phyloP scores from a whole-genome alignment of 2,888 invertebrate genomes.

The Didymodactylos carnosus region DNA sequence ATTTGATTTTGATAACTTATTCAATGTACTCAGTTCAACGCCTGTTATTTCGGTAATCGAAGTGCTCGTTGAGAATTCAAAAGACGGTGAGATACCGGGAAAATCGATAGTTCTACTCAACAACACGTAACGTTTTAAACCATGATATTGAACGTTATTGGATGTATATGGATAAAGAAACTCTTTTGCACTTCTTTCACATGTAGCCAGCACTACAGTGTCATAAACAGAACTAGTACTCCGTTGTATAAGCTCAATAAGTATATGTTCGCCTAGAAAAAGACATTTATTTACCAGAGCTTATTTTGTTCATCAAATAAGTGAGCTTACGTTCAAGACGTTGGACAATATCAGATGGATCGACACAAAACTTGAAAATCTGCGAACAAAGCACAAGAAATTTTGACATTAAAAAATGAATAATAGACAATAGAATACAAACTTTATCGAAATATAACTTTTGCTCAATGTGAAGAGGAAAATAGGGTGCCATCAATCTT shows the following conservation, averaged over 20 bases:
- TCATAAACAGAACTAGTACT: conserved; percentile 18
- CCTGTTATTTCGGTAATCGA: neutral
- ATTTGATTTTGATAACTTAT: too few species aligned
- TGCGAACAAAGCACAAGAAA: too few species aligned
- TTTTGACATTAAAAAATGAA: too few species aligned
- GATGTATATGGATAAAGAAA: conserved; percentile 30
- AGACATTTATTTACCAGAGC: neutral
- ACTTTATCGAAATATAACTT: neutral
- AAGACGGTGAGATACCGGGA: conserved; percentile 19
- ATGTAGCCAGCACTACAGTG: conserved; percentile 24
- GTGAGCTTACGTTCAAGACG: neutral
- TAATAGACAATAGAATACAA: too few species aligned
- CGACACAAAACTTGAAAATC: neutral
- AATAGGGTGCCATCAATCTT: neutral
- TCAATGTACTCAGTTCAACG: neutral
- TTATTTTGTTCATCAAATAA: neutral
- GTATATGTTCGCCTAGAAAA: conserved; percentile 24
- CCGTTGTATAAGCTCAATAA: conserved; percentile 26
- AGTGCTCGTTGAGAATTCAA: neutral
- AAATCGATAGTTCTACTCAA: conserved; percentile 27
- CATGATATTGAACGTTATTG: conserved; percentile 20
- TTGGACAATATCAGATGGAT: neutral
- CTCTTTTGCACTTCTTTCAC: conserved; percentile 25
- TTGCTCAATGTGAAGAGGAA: neutral
- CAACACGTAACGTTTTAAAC: conserved; percentile 18